Evolutionary conservation across 2,113 vertebrate genomes (phyloP).

Genomic region (Numida meleagris): DNA sequence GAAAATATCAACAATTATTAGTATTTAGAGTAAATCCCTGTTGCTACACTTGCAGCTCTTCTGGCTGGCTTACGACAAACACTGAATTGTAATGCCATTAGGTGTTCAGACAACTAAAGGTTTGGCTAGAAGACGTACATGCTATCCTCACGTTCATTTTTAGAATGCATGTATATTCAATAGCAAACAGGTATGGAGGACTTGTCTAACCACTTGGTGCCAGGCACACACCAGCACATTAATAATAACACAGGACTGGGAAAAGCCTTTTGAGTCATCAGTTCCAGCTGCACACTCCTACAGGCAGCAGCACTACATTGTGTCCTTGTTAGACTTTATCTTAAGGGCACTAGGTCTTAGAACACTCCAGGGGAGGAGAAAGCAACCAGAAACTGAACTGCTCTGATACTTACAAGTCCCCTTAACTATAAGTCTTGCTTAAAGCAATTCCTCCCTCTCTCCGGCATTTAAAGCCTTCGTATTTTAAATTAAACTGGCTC

Average conservation of each 20-base stretch:
- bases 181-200: not conserved
- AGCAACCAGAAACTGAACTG: not conserved
- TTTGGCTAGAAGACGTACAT: not conserved
- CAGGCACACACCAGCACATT: not conserved
- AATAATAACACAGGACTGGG: not conserved
- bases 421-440: not conserved
- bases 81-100: not conserved
- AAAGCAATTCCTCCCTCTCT: not conserved
- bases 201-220: slow-evolving; percentile 4
- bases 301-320: not conserved
- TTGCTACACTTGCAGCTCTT: not conserved
- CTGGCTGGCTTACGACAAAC: not conserved
- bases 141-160: not conserved
- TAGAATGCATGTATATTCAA: not conserved
- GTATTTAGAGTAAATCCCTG: not conserved
- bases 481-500: not conserved
- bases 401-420: not conserved
- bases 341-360: not conserved
- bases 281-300: not conserved
- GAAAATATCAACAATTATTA: not conserved
- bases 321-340: not conserved
- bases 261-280: slow-evolving; percentile 34
- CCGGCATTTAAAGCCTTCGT: not conserved
- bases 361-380: not conserved
- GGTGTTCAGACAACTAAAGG: not conserved